Base-by-base conservation (phyloP, 1,140 invertebrate genomes). In the Cotesia vestalis region DNA sequence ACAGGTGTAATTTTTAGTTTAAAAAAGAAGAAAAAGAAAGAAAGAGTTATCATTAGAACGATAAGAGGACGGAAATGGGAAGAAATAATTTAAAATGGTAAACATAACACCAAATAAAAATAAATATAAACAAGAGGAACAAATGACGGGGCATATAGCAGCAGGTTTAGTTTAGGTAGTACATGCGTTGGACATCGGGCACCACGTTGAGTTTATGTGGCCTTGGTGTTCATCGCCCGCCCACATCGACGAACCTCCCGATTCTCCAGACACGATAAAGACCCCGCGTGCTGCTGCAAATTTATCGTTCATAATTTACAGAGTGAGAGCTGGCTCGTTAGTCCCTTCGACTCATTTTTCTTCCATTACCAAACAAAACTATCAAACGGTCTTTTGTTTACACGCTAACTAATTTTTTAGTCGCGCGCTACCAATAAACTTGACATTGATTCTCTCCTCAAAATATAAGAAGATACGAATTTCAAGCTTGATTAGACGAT, bases 271-370 rank as follows among this genome's bases (percentile, higher is more conserved):
- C 73, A 66, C 77, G 81, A 83, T 82, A 82, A 83, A 81, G 70
- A 51, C 14, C 60, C 69, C 64, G 76, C 62, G 69, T 67, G 76
- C 73, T 75, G 77, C 62, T 46, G 40, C 40, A 83, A 79, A 82
- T 83, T 83, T 83, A 83, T 82, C 81, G 82, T 83, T 83, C 78
- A 80, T 83, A 83, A 82, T 81, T 83, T 79, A 80, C 79, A 77
- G 38, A 59, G 68, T 66, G 64, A 66, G 64, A 66, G 64, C 38
- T 46, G 27, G 64, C 64, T 66, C 51, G 64, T 66, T 66, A 53
- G 64, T 53, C n/a, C 6, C 27, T 27, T 46, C 64, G 40, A 12
- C 64, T 66, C 46, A 53, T 66, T 52, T 66, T 46, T 60, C 53
- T 60, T 60, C n/a, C 52, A 69, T 35, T 61, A 38, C 68, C 8